A percentile compares a stretch with the other conserved stretches of the same genome.
Evolutionary conservation across 2,888 invertebrate genomes (phyloP).

Genomic region (Andrena praecox): DNA sequence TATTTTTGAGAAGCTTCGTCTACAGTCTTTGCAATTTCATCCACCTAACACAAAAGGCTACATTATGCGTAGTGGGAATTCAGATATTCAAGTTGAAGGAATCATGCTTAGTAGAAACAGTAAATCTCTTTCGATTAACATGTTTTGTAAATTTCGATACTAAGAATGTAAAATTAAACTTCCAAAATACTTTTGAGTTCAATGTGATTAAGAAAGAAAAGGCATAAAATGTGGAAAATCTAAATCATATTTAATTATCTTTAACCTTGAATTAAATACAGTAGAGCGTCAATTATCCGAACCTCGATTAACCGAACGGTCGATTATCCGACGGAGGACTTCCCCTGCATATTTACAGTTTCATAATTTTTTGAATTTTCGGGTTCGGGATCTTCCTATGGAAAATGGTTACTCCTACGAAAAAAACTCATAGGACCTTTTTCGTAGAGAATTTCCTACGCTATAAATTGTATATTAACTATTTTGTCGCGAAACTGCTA

Average conservation of each 20-base stretch:
- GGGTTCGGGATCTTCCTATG: too few species aligned
- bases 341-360: too few species aligned
- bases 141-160: not conserved
- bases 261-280: not conserved
- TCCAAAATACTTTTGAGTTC: not conserved
- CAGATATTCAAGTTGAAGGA: conserved; percentile 7
- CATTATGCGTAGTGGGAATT: conserved; percentile 53
- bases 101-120: not conserved
- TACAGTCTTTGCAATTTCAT: conserved; percentile 87
- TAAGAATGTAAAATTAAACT: not conserved
- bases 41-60: conserved; percentile 77
- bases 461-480: too few species aligned
- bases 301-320: too few species aligned
- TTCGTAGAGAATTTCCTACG: too few species aligned
- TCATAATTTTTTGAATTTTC: too few species aligned
- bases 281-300: too few species aligned
- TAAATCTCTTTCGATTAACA: not conserved
- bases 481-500: too few species aligned
- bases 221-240: not conserved
- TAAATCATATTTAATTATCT: not conserved
- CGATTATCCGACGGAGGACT: too few species aligned
- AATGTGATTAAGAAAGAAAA: not conserved
- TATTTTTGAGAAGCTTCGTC: conserved; percentile 83
- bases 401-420: too few species aligned
- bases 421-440: too few species aligned